Conservation (phyloP, 2,888 invertebrate genomes). For the Volucella zonaria region DNA sequence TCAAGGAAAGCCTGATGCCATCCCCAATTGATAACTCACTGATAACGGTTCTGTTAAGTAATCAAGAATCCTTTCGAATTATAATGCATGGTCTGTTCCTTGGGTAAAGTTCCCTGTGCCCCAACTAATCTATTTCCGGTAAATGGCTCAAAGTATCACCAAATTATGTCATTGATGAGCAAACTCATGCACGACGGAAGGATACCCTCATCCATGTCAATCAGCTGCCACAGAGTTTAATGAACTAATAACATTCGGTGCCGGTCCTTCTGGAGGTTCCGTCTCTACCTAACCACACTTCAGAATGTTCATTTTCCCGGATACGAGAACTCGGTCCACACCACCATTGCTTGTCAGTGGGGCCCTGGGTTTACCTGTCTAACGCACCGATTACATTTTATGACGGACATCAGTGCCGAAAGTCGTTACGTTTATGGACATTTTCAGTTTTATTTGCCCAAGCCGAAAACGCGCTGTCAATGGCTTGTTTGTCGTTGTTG, state of each 20-base stretch:
- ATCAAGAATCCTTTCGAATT: slow-evolving; percentile 25
- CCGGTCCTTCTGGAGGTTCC: slow-evolving; percentile 18
- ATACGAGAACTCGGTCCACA: background rate
- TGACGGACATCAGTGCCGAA: slow-evolving; percentile 24
- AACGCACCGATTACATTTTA: slow-evolving; percentile 28
- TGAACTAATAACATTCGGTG: slow-evolving; percentile 47
- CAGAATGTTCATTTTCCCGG: slow-evolving; percentile 1
- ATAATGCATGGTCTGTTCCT: slow-evolving; percentile 8
- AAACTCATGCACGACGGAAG: background rate
- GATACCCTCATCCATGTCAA: slow-evolving; percentile 19
- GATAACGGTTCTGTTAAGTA: slow-evolving; percentile 13
- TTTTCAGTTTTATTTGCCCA: slow-evolving; percentile 16
- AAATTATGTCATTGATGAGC: slow-evolving; percentile 39
- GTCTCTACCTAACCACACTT: background rate
- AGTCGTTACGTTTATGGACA: slow-evolving; percentile 22
- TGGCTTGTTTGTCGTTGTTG: background rate
- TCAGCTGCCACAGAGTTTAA: slow-evolving; percentile 34
- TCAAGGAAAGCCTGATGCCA: background rate
- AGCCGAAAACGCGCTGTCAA: background rate
- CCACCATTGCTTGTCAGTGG: background rate
- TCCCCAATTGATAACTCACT: background rate
- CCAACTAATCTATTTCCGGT: background rate
- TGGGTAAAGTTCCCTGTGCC: background rate
- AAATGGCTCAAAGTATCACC: slow-evolving; percentile 30
- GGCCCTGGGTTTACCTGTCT: slow-evolving; percentile 5